Evolutionary conservation across 2,888 invertebrate species (phyloP).

Genomic region (Lycaena phlaeas): DNA sequence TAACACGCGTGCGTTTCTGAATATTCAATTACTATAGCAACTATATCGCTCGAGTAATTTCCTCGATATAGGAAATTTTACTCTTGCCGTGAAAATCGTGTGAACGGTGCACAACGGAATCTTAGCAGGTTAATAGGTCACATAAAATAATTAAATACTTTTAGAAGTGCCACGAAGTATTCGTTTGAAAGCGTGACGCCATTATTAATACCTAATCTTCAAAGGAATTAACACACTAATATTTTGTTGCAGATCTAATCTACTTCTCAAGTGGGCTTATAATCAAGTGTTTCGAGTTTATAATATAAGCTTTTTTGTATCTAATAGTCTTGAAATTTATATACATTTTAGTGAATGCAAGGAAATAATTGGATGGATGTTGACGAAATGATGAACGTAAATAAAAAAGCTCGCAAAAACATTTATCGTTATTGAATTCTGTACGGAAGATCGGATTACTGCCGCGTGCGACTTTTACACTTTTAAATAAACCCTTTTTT

Average conservation of each 20-base stretch:
- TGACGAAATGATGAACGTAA: neutral
- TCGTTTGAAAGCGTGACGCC: too few relatives aligned
- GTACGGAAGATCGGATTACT: neutral
- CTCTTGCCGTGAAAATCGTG: neutral
- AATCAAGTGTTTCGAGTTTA: too few relatives aligned
- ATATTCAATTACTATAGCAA: neutral
- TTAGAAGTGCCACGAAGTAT: neutral
- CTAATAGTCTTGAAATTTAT: too few relatives aligned
- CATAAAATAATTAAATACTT: slow-evolving; percentile 4
- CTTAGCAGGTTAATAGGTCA: slow-evolving; percentile 3
- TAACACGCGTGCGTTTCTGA: neutral
- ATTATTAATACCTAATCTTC: too few relatives aligned
- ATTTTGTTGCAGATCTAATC: too few relatives aligned
- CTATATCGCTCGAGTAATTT: neutral
- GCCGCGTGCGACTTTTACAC: neutral
- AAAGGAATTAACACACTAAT: too few relatives aligned
- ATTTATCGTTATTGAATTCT: neutral
- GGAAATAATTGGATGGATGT: neutral
- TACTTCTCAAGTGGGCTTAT: too few relatives aligned
- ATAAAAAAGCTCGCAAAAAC: slow-evolving; percentile 1
- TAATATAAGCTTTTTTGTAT: too few relatives aligned
- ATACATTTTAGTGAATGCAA: too few relatives aligned
- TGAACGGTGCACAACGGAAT: slow-evolving; percentile 1
- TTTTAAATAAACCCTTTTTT: neutral
- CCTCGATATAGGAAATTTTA: neutral